Evolutionary conservation across 2,888 invertebrate genomes (phyloP).

Genomic region (Galerucella calmariensis): DNA sequence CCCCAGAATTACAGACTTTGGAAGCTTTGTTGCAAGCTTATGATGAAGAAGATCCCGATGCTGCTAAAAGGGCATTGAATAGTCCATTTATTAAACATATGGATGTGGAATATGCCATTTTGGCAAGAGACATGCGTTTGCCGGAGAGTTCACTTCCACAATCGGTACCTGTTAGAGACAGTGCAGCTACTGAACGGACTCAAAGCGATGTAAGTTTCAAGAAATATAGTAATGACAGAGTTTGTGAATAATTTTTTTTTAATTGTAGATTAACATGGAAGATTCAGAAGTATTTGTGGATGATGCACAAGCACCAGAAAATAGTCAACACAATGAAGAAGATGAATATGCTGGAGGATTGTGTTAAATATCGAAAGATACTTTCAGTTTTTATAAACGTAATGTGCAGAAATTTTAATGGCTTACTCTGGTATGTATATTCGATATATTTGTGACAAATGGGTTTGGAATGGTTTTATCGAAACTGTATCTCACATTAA

Average conservation of each 20-base stretch:
- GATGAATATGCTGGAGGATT: conserved; percentile 55
- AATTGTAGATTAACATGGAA: conserved; percentile 1
- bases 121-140: conserved; percentile 76
- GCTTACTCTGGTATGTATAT: no score
- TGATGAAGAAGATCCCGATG: conserved; percentile 87
- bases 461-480: no score
- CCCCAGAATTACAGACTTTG: conserved; percentile 82
- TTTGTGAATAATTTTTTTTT: not conserved
- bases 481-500: not conserved
- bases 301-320: not conserved
- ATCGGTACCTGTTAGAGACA: conserved; percentile 65
- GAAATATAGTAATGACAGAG: conserved; percentile 47
- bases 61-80: conserved; percentile 78
- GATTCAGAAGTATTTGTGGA: conserved; percentile 9
- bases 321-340: conserved; percentile 43
- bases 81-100: conserved; percentile 90
- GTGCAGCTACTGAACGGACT: conserved; percentile 74
- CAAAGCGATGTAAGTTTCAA: conserved; percentile 52
- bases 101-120: conserved; percentile 89
- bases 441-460: no score
- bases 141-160: conserved; percentile 71
- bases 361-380: conserved; percentile 48
- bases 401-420: no score
- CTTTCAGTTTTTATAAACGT: no score
- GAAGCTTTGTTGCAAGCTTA: conserved; percentile 83